These are phyloP conservation scores for Thaumatotibia leucotreta DNA, from an alignment of 1,140 invertebrate genomes.

Conservation along the genomic window DNA sequence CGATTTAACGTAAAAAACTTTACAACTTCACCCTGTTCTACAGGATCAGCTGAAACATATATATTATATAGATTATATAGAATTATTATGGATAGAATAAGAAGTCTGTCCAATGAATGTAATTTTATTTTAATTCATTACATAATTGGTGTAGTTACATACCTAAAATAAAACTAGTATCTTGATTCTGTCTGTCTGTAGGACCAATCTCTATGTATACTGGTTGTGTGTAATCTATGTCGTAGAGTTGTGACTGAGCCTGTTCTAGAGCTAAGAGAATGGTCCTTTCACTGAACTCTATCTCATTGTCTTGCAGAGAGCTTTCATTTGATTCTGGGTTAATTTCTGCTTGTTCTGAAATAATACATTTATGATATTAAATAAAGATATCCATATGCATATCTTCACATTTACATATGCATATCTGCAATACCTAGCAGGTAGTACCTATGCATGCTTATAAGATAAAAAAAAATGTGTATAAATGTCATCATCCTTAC, in stretches of 20 bases:
- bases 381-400: background rate
- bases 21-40: constrained; percentile 45
- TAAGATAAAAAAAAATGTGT: too few relatives aligned
- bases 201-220: constrained; percentile 64
- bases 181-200: constrained; percentile 50
- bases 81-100: too few relatives aligned
- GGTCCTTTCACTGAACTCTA: constrained; percentile 57
- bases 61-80: too few relatives aligned
- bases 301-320: constrained; percentile 44
- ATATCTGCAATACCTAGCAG: too few relatives aligned
- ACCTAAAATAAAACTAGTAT: constrained; percentile 59
- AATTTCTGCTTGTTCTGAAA: constrained; percentile 53
- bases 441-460: too few relatives aligned
- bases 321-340: constrained; percentile 38
- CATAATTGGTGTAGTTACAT: constrained; percentile 12
- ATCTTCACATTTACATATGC: too few relatives aligned
- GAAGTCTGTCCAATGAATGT: too few relatives aligned
- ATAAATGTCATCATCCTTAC: too few relatives aligned
- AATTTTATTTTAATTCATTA: too few relatives aligned
- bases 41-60: constrained; percentile 52
- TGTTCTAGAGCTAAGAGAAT: constrained; percentile 62
- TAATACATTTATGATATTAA: constrained; percentile 29
- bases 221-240: constrained; percentile 54
- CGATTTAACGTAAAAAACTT: constrained; percentile 61
- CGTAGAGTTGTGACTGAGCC: constrained; percentile 49